Evolutionary conservation across 2,888 invertebrate species (phyloP).

Genomic region (Idaea dimidiata): DNA sequence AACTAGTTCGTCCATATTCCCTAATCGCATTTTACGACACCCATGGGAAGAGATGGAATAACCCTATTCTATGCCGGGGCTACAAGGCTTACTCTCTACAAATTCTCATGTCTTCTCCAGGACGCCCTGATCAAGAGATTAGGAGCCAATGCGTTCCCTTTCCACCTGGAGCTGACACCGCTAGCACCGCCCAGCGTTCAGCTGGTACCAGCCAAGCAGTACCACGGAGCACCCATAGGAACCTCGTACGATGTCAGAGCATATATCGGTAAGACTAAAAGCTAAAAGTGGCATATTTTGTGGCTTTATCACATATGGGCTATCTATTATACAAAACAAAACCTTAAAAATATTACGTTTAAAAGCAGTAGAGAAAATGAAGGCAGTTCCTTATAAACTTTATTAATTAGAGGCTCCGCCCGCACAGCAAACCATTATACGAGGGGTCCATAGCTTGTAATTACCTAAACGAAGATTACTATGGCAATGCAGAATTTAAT

Average conservation of each 20-base stretch:
- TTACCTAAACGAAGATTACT: not conserved
- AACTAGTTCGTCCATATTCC: no score
- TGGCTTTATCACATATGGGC: no score
- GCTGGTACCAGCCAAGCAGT: conserved; percentile 93
- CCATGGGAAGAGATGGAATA: no score
- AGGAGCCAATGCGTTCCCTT: conserved; percentile 89
- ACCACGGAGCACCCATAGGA: conserved; percentile 94
- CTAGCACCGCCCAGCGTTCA: conserved; percentile 95
- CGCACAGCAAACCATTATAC: not conserved
- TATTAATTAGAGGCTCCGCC: not conserved
- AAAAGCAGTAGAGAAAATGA: not conserved
- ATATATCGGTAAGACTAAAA: conserved; percentile 86
- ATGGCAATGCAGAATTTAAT: not conserved
- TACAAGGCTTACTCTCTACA: no score
- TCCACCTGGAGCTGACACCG: conserved; percentile 89
- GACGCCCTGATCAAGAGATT: conserved; percentile 89
- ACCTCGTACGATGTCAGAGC: conserved; percentile 94
- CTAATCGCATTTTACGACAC: no score
- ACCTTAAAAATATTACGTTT: not conserved
- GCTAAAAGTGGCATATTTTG: no score
- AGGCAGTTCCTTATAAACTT: not conserved
- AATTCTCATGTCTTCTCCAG: conserved; percentile 59
- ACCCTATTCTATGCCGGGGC: no score
- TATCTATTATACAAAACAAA: no score
- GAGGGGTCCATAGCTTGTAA: not conserved